phyloP scores from a whole-genome alignment of 2,113 vertebrate genomes.

The Zootoca vivipara region DNA sequence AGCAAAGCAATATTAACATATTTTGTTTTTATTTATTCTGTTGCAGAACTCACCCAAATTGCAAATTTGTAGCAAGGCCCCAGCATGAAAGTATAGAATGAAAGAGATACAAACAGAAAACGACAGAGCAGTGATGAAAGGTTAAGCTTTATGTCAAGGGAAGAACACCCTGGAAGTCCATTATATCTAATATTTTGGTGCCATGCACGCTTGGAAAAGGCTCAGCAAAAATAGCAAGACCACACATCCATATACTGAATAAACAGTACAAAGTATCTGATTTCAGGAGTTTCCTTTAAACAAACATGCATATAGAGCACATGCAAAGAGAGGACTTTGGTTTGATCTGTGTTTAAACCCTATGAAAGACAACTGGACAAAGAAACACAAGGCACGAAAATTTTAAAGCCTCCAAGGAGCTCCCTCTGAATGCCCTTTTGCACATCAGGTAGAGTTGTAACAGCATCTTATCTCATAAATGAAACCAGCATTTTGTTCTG shows the following conservation, averaged over 20 bases:
- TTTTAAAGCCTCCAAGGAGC: neutral
- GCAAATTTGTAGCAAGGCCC: constrained; percentile 93
- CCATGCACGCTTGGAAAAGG: constrained; percentile 72
- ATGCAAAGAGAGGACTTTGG: constrained; percentile 62
- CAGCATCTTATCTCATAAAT: neutral
- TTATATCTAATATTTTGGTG: constrained; percentile 57
- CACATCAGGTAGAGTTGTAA: neutral
- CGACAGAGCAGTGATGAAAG: constrained; percentile 79
- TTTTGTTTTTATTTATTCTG: constrained; percentile 64
- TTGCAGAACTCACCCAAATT: constrained; percentile 91
- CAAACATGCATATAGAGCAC: constrained; percentile 62
- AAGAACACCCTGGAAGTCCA: constrained; percentile 63
- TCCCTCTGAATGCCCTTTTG: neutral
- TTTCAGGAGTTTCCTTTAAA: constrained; percentile 46
- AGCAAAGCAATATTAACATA: constrained; percentile 61
- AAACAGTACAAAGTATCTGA: constrained; percentile 35
- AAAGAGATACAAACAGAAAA: constrained; percentile 83
- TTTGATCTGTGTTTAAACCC: constrained; percentile 44
- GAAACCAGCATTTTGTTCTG: neutral
- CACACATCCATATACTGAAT: constrained; percentile 36
- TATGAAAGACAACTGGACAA: constrained; percentile 53
- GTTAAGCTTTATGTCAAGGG: constrained; percentile 77
- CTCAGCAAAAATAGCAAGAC: constrained; percentile 69
- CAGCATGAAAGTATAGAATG: constrained; percentile 86
- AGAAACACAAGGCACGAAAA: neutral